Evolutionary conservation across 1,140 invertebrate species (phyloP).

Genomic region (Drosophila leontia): DNA sequence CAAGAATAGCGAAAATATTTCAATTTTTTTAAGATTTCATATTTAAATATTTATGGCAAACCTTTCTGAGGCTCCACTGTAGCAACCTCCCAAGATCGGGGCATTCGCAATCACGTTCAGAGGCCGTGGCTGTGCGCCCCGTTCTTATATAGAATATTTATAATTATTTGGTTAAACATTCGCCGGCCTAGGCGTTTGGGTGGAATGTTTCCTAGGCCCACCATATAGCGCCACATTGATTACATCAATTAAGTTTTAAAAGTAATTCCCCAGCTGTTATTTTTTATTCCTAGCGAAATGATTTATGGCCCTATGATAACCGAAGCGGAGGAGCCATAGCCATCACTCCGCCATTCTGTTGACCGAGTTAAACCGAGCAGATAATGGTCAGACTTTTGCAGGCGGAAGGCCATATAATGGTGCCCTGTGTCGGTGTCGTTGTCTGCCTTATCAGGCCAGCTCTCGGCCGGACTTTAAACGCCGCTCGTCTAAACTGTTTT

Average conservation of each 20-base stretch:
- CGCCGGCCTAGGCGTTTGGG: neutral
- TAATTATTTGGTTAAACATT: constrained; percentile 33
- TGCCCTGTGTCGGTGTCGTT: constrained; percentile 1
- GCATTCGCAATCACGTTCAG: constrained; percentile 45
- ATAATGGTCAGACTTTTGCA: constrained; percentile 30
- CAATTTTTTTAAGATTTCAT: no score
- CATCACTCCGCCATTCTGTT: constrained; percentile 5
- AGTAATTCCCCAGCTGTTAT: constrained; percentile 16
- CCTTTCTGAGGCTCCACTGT: neutral
- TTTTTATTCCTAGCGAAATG: constrained; percentile 25
- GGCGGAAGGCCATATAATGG: constrained; percentile 23
- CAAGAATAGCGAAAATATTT: no score
- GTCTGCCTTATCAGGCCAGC: constrained; percentile 24
- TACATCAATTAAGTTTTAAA: constrained; percentile 55
- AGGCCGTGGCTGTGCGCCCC: constrained; percentile 17
- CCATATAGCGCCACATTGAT: constrained; percentile 7
- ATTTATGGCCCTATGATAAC: constrained; percentile 64
- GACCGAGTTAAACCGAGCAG: constrained; percentile 55
- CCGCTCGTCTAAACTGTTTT: constrained; percentile 8
- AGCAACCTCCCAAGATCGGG: constrained; percentile 5
- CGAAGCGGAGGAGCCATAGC: constrained; percentile 12
- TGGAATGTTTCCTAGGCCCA: constrained; percentile 19
- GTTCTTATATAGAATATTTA: constrained; percentile 21
- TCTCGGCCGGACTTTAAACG: constrained; percentile 46
- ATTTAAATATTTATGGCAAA: no score